Percentiles rank a stretch among this genome's conserved stretches.
phyloP scores from a whole-genome alignment of 2,888 invertebrate species.

The Aethes cnicana region DNA sequence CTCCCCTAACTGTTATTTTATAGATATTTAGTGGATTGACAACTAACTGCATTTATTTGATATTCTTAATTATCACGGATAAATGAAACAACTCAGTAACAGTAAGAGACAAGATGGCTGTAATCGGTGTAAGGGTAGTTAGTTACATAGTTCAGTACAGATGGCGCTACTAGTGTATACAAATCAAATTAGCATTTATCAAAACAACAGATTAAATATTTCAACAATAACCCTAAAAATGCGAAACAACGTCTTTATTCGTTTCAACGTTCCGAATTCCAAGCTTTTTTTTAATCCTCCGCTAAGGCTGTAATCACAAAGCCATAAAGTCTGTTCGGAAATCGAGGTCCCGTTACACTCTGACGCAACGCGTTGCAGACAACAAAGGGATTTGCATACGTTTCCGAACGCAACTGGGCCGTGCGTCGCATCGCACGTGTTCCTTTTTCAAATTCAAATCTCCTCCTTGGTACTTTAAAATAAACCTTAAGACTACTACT shows the following conservation, averaged over 20 bases:
- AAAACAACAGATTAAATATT: too few relatives aligned
- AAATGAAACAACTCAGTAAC: too few relatives aligned
- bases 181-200: too few relatives aligned
- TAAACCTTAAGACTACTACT: constrained; percentile 14
- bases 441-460: constrained; percentile 41
- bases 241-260: background rate
- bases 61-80: too few relatives aligned
- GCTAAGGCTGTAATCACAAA: constrained; percentile 28
- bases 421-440: constrained; percentile 33
- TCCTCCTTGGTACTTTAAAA: constrained; percentile 25
- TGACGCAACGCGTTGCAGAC: constrained; percentile 63
- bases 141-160: too few relatives aligned
- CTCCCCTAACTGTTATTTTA: too few relatives aligned
- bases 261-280: background rate
- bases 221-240: too few relatives aligned
- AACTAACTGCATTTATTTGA: too few relatives aligned
- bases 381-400: constrained; percentile 78
- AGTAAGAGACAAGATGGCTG: too few relatives aligned
- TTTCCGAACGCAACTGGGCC: constrained; percentile 61
- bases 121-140: too few relatives aligned
- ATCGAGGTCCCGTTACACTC: constrained; percentile 57
- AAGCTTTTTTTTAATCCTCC: constrained; percentile 6
- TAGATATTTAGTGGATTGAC: too few relatives aligned
- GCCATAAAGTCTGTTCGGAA: constrained; percentile 48
- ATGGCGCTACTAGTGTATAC: too few relatives aligned